These are phyloP conservation scores for Actinia tenebrosa DNA, from an alignment of 64 coral and sea anemone species.

Conservation along the genomic window DNA sequence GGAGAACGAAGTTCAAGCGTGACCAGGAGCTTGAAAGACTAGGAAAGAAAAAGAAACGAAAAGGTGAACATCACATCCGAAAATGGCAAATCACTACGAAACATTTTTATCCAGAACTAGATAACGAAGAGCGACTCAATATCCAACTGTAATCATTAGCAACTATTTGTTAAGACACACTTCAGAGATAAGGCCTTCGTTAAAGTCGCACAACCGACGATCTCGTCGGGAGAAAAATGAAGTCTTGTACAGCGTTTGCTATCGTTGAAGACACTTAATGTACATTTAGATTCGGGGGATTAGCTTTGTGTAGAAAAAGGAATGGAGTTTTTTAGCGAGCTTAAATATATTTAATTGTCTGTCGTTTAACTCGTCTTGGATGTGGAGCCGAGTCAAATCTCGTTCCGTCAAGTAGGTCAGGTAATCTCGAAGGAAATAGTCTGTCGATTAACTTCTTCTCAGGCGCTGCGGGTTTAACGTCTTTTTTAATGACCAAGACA, in stretches of 20 bases:
- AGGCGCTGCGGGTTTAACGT: background rate
- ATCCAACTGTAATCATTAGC: conserved; percentile 14
- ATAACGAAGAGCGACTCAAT: conserved; percentile 17
- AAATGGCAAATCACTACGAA: conserved; percentile 93
- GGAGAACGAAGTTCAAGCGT: conserved; percentile 96
- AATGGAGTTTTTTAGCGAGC: background rate
- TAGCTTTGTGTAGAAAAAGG: background rate
- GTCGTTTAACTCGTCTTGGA: background rate
- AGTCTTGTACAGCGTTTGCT: background rate
- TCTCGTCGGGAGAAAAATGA: background rate
- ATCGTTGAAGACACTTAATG: background rate
- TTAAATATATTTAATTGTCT: background rate
- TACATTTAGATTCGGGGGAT: background rate
- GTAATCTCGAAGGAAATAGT: conserved; percentile 12
- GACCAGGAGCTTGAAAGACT: conserved; percentile 93
- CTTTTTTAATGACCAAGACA: conserved; percentile 2
- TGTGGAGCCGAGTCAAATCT: background rate
- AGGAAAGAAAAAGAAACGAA: conserved; percentile 81
- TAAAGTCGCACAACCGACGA: background rate
- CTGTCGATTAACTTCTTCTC: background rate
- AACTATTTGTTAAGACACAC: conserved; percentile 1
- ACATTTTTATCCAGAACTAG: conserved; percentile 76
- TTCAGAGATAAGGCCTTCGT: conserved; percentile 2
- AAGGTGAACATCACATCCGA: conserved; percentile 93
- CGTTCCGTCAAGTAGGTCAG: conserved; percentile 3